These are phyloP conservation scores for Nasonovia ribisnigri DNA, from an alignment of 2,888 invertebrate genomes.

Conservation along the genomic window DNA sequence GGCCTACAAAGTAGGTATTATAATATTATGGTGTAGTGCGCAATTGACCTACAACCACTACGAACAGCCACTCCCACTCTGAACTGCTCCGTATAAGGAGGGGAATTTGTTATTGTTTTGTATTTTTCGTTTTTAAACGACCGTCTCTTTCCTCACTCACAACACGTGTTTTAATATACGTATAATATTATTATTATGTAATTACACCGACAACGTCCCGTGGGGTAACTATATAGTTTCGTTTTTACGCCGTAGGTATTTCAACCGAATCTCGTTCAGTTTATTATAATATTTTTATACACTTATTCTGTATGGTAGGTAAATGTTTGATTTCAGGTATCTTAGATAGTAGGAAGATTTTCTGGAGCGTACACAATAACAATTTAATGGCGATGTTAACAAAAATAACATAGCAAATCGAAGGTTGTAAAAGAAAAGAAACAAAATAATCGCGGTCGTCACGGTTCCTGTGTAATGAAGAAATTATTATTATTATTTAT, in stretches of 20 bases:
- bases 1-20: not conserved
- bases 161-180: not conserved
- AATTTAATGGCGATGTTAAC: not conserved
- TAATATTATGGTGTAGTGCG: not conserved
- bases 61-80: not conserved
- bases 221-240: not conserved
- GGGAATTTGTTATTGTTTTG: slow-evolving; percentile 5
- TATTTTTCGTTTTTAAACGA: not conserved
- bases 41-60: not conserved
- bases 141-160: not conserved
- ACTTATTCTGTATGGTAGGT: not conserved
- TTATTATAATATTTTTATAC: not conserved
- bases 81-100: not conserved
- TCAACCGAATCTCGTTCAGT: not conserved
- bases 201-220: not conserved
- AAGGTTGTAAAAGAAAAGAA: not conserved
- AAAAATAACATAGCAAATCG: not conserved
- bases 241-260: slow-evolving; percentile 8
- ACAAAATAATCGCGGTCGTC: not conserved
- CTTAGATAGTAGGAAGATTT: not conserved
- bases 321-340: not conserved
- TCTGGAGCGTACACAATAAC: not conserved
- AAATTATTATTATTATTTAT: not conserved
- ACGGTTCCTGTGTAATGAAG: not conserved
- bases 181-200: not conserved